Conservation (phyloP, 92 coral and sea anemone species). For the Pocillopora meandrina region DNA sequence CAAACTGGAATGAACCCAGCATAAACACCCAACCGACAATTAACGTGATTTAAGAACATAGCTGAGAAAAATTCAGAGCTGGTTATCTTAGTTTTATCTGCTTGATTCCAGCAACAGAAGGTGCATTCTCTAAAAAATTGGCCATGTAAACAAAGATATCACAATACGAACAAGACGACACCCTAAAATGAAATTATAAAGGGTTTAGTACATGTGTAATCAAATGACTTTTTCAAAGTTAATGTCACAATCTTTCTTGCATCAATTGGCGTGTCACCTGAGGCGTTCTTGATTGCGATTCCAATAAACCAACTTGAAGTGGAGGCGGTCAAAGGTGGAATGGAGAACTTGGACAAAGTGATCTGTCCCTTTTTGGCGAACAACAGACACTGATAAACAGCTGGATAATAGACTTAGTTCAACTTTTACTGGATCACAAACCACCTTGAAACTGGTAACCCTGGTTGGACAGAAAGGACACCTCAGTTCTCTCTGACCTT, state of each 20-base stretch:
- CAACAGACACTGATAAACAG: slow-evolving; percentile 29
- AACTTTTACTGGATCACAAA: slow-evolving; percentile 7
- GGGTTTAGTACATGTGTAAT: neutral
- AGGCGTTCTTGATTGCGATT: slow-evolving; percentile 1
- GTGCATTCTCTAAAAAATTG: neutral
- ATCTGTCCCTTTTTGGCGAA: slow-evolving; percentile 11
- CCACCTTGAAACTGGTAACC: slow-evolving; percentile 25
- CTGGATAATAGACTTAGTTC: neutral
- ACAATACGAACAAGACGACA: neutral
- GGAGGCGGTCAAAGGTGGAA: slow-evolving; percentile 4
- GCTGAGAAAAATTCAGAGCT: slow-evolving; percentile 40
- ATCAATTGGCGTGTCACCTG: neutral
- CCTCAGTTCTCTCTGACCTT: neutral
- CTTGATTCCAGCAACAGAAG: neutral
- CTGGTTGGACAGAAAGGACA: neutral
- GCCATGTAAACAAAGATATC: neutral
- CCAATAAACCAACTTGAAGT: slow-evolving; percentile 3
- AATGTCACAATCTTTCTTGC: slow-evolving; percentile 6
- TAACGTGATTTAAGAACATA: slow-evolving; percentile 71
- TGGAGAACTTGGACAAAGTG: slow-evolving; percentile 2
- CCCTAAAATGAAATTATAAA: neutral
- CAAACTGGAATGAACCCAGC: slow-evolving; percentile 88
- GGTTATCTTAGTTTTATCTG: too few relatives aligned
- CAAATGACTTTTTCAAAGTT: neutral
- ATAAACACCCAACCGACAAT: slow-evolving; percentile 86